These are phyloP conservation scores for Heloderma charlesbogerti DNA, from an alignment of 2,113 vertebrate genomes.

Conservation along the genomic window DNA sequence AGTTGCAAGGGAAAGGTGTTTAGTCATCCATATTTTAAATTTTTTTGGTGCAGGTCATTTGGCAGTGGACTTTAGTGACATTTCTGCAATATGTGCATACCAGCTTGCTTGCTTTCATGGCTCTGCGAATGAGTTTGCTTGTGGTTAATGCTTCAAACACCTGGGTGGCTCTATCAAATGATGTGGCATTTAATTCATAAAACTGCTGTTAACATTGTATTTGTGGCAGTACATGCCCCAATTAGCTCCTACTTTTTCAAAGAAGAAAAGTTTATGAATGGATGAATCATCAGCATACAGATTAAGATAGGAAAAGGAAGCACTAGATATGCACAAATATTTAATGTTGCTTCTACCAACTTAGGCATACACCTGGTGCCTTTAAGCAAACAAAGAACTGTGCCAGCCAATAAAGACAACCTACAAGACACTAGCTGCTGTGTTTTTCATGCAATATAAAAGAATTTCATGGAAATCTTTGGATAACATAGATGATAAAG, in stretches of 20 bases:
- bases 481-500: constrained; percentile 14
- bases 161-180: constrained; percentile 19
- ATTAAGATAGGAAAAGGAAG: constrained; percentile 47
- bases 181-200: constrained; percentile 41
- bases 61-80: constrained; percentile 35
- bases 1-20: constrained; percentile 66
- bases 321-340: constrained; percentile 43
- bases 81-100: constrained; percentile 18
- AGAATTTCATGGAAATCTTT: background rate
- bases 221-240: background rate
- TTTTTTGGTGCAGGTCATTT: constrained; percentile 55
- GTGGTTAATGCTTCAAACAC: constrained; percentile 23
- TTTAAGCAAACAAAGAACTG: background rate
- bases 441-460: background rate
- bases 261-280: constrained; percentile 52
- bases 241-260: constrained; percentile 28
- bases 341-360: constrained; percentile 44
- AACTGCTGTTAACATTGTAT: constrained; percentile 21
- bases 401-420: background rate
- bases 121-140: constrained; percentile 27
- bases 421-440: background rate
- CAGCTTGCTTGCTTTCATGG: constrained; percentile 43
- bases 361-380: constrained; percentile 36
- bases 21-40: constrained; percentile 67
- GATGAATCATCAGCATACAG: constrained; percentile 42